Evolutionary conservation across 2,797 vertebrate genomes (phyloP), one percentile per base, ranked within the genome.

Genomic region (Odontamblyopus lacepedii): DNA sequence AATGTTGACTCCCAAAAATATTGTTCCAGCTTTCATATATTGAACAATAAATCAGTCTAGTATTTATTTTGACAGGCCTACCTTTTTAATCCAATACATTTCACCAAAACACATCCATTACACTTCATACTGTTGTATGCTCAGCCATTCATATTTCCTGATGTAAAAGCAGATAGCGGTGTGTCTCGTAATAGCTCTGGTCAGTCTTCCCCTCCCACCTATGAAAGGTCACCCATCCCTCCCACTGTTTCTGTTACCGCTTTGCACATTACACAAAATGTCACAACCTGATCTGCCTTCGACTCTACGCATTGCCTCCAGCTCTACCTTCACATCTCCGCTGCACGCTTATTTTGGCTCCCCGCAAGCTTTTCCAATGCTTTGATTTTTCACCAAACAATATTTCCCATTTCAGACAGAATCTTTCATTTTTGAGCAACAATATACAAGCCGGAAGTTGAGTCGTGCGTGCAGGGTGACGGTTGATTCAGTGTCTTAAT

Each of bases 221-320:
- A 86, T 88, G 81, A 91, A 69, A 91, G 90, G 89, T 91, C 89
- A 88, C 80, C 76, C 59, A 83, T 84, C 66, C 75, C 87, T 77
- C 85, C 84, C 81, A 81, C 78, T 82, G 85, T 75, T 85, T 74
- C 75, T 84, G 38, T 82, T 77, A 86, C 83, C 78, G 73, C 80
- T 35, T 85, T 88, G 85, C 80, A 82, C 82, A 84, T 89, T 86
- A 83, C 77, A 84, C 84, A 85, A 89, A 90, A 92, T 92, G 87
- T 91, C 90, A 90, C 70, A 84, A 86, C 81, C 80, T 83, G 90
- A 91, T 85, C 83, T 87, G 85, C 77, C 86, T 69, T 72, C 29
- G 79, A 75, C 84, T 68, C 73, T 26, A 63, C 15, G 19, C 56
- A 55, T 48, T 4, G 87, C 88, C 84, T 81, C 71, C 57, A 82